phyloP scores from a whole-genome alignment of 2,113 vertebrate genomes.

The Oryzias celebensis region DNA sequence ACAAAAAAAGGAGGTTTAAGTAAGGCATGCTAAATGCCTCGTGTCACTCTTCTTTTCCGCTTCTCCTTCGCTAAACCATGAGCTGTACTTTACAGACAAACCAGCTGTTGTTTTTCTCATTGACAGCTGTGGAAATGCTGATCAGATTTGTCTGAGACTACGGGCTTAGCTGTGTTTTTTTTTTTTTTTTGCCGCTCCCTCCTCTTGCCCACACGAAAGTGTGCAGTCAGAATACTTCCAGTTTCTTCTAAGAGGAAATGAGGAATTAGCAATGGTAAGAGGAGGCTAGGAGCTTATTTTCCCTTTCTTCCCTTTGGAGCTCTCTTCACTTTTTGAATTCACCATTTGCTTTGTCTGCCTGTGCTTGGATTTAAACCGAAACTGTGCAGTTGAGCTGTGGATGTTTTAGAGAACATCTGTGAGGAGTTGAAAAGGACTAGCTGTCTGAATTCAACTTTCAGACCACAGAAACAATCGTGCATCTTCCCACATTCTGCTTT shows the following conservation, averaged over 20 bases:
- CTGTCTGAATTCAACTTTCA: constrained; percentile 32
- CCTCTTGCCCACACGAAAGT: constrained; percentile 73
- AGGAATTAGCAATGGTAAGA: constrained; percentile 79
- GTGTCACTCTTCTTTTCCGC: constrained; percentile 66
- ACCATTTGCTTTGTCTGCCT: constrained; percentile 59
- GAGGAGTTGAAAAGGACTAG: constrained; percentile 22
- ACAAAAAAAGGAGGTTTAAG: constrained; percentile 63
- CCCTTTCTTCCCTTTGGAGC: constrained; percentile 49
- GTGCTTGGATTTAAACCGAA: constrained; percentile 59
- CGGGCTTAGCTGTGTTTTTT: constrained; percentile 62
- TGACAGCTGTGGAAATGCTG: constrained; percentile 64
- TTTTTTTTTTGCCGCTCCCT: constrained; percentile 23
- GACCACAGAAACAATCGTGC: constrained; percentile 22
- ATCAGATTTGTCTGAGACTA: constrained; percentile 76
- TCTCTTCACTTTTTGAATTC: constrained; percentile 34
- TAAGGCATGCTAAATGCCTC: constrained; percentile 61
- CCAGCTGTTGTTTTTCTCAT: constrained; percentile 63
- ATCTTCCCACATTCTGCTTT: constrained; percentile 22
- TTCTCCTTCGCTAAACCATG: constrained; percentile 46
- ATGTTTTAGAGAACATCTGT: constrained; percentile 40
- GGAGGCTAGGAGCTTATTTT: constrained; percentile 76
- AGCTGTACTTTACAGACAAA: constrained; percentile 54
- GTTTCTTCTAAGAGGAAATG: constrained; percentile 74
- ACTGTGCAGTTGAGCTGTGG: constrained; percentile 53
- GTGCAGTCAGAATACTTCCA: constrained; percentile 59